A percentile compares a stretch with the other conserved stretches of the same genome.
These are phyloP conservation scores for Pelusios castaneus DNA, from an alignment of 2,113 vertebrate genomes.

Conservation along the genomic window DNA sequence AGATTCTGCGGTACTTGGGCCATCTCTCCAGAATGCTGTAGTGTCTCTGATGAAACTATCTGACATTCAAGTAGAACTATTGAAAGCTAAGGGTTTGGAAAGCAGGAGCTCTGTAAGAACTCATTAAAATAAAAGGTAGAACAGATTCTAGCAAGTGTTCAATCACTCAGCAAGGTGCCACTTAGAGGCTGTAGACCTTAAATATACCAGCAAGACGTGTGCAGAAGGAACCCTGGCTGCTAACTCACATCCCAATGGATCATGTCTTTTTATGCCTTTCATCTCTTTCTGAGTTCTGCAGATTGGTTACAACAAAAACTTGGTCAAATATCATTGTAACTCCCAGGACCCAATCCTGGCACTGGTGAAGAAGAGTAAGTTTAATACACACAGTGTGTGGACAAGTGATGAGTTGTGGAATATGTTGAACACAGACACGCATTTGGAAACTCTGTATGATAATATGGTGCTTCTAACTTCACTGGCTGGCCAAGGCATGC, in stretches of 20 bases:
- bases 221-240: constrained; percentile 38
- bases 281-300: neutral
- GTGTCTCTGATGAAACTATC: constrained; percentile 42
- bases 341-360: neutral
- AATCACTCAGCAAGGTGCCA: constrained; percentile 35
- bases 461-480: fast-evolving
- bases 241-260: constrained; percentile 6
- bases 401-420: neutral
- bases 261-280: constrained; percentile 22
- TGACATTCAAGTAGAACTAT: constrained; percentile 16
- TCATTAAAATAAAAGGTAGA: constrained; percentile 53
- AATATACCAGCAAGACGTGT: constrained; percentile 38
- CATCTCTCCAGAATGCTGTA: constrained; percentile 50
- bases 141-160: constrained; percentile 46
- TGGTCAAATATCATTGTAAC: neutral
- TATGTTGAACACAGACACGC: fast-evolving
- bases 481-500: neutral
- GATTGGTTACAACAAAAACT: neutral
- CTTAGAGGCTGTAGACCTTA: constrained; percentile 32
- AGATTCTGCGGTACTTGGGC: constrained; percentile 29
- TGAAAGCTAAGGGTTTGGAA: constrained; percentile 29
- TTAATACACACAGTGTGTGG: neutral
- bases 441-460: neutral
- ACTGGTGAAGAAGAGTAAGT: neutral
- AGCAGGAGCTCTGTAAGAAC: constrained; percentile 30